Percentiles rank a stretch among this genome's conserved stretches.
Evolutionary conservation across 2,797 vertebrate species (phyloP).

Genomic region (Micrastur ruficollis): DNA sequence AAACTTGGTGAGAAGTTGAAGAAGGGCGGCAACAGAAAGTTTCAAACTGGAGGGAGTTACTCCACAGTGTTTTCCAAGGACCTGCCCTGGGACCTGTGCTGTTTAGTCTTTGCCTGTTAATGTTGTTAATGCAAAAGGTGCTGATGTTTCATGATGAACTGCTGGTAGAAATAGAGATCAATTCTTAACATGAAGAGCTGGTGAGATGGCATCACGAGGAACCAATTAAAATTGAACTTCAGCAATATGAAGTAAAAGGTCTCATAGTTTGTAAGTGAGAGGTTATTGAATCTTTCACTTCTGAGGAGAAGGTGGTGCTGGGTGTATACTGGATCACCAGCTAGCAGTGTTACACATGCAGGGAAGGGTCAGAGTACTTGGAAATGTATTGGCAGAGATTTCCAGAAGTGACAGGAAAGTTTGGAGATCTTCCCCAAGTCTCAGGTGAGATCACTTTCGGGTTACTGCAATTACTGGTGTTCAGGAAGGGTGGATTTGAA

Average conservation of each 20-base stretch:
- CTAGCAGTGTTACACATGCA: fast-evolving
- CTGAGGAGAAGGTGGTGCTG: not conserved
- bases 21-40: not conserved
- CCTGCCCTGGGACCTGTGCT: fast-evolving
- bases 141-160: not conserved
- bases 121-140: not conserved
- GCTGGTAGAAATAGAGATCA: not conserved
- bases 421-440: not conserved
- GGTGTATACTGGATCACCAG: not conserved
- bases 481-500: not conserved
- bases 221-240: not conserved
- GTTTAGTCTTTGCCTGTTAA: no score
- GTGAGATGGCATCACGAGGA: not conserved
- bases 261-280: not conserved
- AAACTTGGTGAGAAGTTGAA: not conserved
- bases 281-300: not conserved
- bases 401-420: not conserved
- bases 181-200: not conserved
- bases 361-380: not conserved
- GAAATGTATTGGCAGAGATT: not conserved
- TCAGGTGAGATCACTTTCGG: not conserved
- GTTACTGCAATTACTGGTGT: fast-evolving
- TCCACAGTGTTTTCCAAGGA: not conserved
- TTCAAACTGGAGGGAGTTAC: not conserved
- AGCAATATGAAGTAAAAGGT: not conserved